Evolutionary conservation across 2,888 invertebrate genomes (phyloP), one percentile per base, ranked within the genome.

Genomic region (Podotricha telesiphe): DNA sequence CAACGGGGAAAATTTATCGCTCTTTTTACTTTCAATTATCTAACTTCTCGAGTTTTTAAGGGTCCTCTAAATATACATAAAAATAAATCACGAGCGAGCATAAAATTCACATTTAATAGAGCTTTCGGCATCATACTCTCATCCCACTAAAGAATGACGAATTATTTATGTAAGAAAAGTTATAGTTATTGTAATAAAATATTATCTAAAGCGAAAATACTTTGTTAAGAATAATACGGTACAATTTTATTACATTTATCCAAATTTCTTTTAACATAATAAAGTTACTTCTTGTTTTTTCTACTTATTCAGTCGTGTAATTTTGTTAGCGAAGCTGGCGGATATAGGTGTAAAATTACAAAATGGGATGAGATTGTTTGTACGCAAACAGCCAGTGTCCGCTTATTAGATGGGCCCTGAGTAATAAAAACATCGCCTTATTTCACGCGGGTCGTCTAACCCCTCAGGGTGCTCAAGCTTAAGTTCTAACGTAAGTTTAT

Each of bases 401-500:
- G 88, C 85, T 87, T 91, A 90, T 89, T 91, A 90, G 85, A 86
- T 83, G 84, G 86, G 84, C 81, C 82, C 79, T 79, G 78, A 82
- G 87, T 90, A 90, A 91, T 90, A 91, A 91, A 90, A 90, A 88
- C 89, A 89, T 86, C 80, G 84, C 87, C 89, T 87, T 87, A 87
- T 89, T 89, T 86, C 86, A 82, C 76, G 77, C 73, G 76, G 81
- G 79, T 79, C 78, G 76, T 79, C 80, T 77, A 78, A 78, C 78
- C 82, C 81, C 80, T 80, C 28, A 17, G 80, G 80, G 82, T 79
- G 82, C 80, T 80, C 81, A 85, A 89, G 88, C 89, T 89, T 86
- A 86, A 91, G 89, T 89, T 86, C 81, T 81, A 75, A 83, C 85
- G 84, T 88, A 86, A 88, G 88, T 82, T 85, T 85, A 87, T 88